Evolutionary conservation across 2,113 vertebrate genomes (phyloP), one percentile per base, ranked within the genome.

Genomic region (Eudyptes chrysolophus): DNA sequence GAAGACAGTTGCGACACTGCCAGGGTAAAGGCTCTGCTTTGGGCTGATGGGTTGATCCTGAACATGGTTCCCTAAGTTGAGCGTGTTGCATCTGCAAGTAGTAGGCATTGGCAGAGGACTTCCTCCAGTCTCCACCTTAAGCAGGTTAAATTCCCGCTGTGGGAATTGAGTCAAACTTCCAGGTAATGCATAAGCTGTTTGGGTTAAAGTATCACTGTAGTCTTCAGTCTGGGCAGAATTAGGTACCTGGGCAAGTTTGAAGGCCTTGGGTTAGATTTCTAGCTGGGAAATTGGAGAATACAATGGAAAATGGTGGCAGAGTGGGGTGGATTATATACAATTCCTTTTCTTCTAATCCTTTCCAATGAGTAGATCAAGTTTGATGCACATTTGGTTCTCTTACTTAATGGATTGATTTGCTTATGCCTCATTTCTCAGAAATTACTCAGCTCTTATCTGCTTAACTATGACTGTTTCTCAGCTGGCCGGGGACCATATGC

Each of bases 181-280:
- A 84, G 32, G 36, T 76, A 68, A 40, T 18, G 8, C 5, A 13
- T 30, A 61, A 74, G 49, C 30, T 19, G 7, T 62, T 86, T 14
- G 4, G 10, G 21, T 69, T 30, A 11, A 78, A 38, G 7, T 21
- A 62, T 30, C 2, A 0, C 24, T 1, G 0, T 12, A 34, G 16
- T 29, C 55, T 66, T 78, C n/a, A 29, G 0, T 42, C 12, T 62
- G 20, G n/a, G 55, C 21, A 84, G 68, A 61, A 40, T 27, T 48
- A 58, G 21, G 25, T 8, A 29, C 7, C 10, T 40, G 34, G 6
- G 6, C 6, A 7, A 58, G 17, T 26, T 51, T 10, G 40, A 75
- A 5, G 4, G 22, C 8, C 30, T 75, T 55, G 32, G 11, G 11
- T 61, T 82, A 61, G 44, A 72, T 89, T 87, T 70, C 72, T 44